Evolutionary conservation across 2,888 invertebrate species (phyloP).

Genomic region (Matsumyia berberina): DNA sequence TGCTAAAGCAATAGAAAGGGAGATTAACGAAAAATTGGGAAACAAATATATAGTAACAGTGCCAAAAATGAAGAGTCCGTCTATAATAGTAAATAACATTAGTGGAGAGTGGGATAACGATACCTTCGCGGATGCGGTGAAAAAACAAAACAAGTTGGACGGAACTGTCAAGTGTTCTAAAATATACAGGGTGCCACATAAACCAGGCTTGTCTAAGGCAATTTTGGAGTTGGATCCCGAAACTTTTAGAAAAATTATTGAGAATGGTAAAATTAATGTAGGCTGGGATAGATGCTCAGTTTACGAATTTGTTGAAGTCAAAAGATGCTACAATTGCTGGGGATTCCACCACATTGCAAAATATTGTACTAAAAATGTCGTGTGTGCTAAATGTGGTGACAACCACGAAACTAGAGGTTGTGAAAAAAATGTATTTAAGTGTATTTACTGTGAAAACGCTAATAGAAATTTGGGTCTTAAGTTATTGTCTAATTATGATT

Average conservation of each 20-base stretch:
- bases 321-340: slow-evolving; percentile 23
- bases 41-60: background rate
- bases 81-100: slow-evolving; percentile 7
- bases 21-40: background rate
- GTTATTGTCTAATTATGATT: no score
- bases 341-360: slow-evolving; percentile 12
- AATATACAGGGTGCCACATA: slow-evolving; percentile 17
- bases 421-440: no score
- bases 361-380: slow-evolving; percentile 4
- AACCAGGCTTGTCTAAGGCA: background rate
- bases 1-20: background rate
- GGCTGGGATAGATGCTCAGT: slow-evolving; percentile 12
- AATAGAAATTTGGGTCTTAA: no score
- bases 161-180: slow-evolving; percentile 19
- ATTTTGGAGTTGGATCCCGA: no score
- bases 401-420: background rate
- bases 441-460: no score
- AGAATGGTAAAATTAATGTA: background rate
- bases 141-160: slow-evolving; percentile 2
- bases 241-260: no score
- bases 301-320: background rate
- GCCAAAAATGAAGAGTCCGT: no score
- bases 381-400: slow-evolving; percentile 12
- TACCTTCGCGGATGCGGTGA: background rate
- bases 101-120: slow-evolving; percentile 8